Base-by-base conservation (phyloP, 2,888 invertebrate species). In the Dastarcus helophoroides region DNA sequence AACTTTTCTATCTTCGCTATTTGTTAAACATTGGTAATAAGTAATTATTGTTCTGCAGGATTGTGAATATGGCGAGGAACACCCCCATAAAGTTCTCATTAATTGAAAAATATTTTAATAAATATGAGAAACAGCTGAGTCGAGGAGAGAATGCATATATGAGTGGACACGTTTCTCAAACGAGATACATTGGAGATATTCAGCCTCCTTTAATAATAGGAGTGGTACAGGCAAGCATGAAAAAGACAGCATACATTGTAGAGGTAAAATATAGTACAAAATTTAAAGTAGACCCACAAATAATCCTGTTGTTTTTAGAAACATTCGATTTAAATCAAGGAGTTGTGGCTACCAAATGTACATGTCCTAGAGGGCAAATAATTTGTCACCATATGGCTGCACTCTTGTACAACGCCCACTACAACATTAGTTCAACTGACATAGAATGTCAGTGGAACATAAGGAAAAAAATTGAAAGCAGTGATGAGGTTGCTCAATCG, bases 61-160 rank as follows among this genome's bases (percentile, higher is more conserved):
- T n/a, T n/a, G n/a, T n/a, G n/a, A n/a, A n/a, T n/a, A n/a, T n/a
- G n/a, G n/a, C n/a, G n/a, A n/a, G n/a, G n/a, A n/a, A n/a, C n/a
- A n/a, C n/a, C n/a, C n/a, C n/a, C n/a, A n/a, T n/a, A n/a, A n/a
- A n/a, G n/a, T n/a, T n/a, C n/a, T n/a, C n/a, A n/a, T n/a, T n/a
- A n/a, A n/a, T n/a, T n/a, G n/a, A n/a, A n/a, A n/a, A n/a, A n/a
- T n/a, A n/a, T n/a, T n/a, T n/a, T n/a, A n/a, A n/a, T n/a, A n/a
- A n/a, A n/a, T n/a, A n/a, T n/a, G n/a, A n/a, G n/a, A n/a, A n/a
- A n/a, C n/a, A n/a, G n/a, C n/a, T n/a, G n/a, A n/a, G n/a, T n/a
- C 8, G 36, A 21, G 29, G 32, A 8, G 37, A 31, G 26, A 37
- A 37, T 19, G 17, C 31, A 2, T 37, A 29, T 12, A 12, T n/a